phyloP scores from a whole-genome alignment of 2,797 vertebrate genomes.

The Ispidina lecontei region DNA sequence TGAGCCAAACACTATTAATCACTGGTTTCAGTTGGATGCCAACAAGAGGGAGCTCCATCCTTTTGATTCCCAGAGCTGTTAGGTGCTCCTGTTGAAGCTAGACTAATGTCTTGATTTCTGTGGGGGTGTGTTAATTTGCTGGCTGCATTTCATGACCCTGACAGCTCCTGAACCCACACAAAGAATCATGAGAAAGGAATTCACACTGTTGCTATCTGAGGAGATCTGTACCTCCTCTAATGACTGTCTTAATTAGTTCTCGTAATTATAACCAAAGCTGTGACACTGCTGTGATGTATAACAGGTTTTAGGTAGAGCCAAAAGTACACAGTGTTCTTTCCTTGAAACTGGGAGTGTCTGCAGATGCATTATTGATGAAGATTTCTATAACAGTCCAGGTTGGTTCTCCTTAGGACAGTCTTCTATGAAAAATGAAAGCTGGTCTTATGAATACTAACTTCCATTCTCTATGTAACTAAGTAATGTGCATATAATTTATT shows the following conservation, averaged over 20 bases:
- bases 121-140: neutral
- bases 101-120: neutral
- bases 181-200: neutral
- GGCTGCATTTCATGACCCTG: neutral
- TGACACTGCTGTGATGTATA: neutral
- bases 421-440: slow-evolving; percentile 41
- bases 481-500: neutral
- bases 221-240: neutral
- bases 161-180: neutral
- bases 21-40: neutral
- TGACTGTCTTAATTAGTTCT: slow-evolving; percentile 18
- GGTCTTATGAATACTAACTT: neutral
- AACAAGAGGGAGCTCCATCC: neutral
- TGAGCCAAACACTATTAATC: neutral
- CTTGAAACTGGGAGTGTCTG: neutral
- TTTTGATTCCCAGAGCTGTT: neutral
- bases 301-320: neutral
- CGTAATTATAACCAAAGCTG: slow-evolving; percentile 3
- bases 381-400: slow-evolving; percentile 38
- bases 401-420: neutral
- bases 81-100: neutral
- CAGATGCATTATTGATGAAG: slow-evolving; percentile 44
- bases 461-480: neutral
- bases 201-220: neutral
- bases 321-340: neutral